Evolutionary conservation across 2,113 vertebrate species (phyloP).

Genomic region (Melanerpes formicivorus): DNA sequence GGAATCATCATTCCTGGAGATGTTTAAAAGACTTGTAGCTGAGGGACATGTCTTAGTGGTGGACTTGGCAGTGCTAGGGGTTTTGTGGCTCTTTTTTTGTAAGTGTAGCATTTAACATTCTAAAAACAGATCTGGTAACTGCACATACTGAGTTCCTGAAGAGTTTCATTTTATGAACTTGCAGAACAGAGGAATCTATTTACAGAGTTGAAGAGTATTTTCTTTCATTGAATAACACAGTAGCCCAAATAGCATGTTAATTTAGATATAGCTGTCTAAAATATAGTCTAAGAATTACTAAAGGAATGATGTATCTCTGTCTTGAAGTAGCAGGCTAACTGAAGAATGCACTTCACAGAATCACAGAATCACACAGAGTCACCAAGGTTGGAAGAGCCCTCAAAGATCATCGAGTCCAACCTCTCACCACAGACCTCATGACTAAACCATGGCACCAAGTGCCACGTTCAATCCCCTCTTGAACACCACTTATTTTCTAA

Average conservation of each 20-base stretch:
- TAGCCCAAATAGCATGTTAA: neutral
- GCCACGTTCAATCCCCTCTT: too few relatives aligned
- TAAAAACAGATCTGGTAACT: neutral
- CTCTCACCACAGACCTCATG: too few relatives aligned
- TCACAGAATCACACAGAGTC: too few relatives aligned
- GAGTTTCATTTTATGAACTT: neutral
- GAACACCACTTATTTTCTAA: neutral
- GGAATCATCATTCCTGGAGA: neutral
- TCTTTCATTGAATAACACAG: neutral
- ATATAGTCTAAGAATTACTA: neutral
- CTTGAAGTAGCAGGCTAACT: neutral
- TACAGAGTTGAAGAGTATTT: neutral
- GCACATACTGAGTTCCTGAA: neutral
- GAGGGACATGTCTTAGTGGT: neutral
- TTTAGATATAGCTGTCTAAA: neutral
- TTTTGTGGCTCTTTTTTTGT: neutral
- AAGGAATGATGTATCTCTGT: neutral
- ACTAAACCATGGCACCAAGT: too few relatives aligned
- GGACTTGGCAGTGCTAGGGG: neutral
- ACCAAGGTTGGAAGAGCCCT: too few relatives aligned
- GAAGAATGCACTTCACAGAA: neutral
- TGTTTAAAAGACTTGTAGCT: neutral
- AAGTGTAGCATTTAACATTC: neutral
- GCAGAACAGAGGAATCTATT: neutral
- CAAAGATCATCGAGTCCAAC: too few relatives aligned